Evolutionary conservation across 2,113 vertebrate species (phyloP), one percentile per base, ranked within the genome.

Genomic region (Carassius carassius): DNA sequence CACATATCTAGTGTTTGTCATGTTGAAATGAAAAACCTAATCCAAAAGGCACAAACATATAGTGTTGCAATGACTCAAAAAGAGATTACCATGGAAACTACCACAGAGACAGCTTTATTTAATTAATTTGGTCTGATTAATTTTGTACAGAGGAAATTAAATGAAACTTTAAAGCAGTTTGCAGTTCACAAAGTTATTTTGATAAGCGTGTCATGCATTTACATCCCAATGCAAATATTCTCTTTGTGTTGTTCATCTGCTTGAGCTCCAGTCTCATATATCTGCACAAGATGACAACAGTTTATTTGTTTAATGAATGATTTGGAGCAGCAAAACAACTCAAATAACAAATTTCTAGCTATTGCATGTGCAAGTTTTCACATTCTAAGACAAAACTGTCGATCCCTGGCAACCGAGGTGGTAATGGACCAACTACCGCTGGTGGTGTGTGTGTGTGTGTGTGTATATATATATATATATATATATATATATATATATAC

Each of bases 161-260:
- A 87, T 75, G 14, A 75, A 86, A 76, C 29, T 67, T 83, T 83
- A 75, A 80, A 70, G 17, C 41, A 63, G 63, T 37, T 80, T 88
- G 35, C 69, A 49, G 63, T 29, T 86, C 58, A 65, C 58, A 49
- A 19, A 58, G 74, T n/a, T 44, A 21, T 85, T 83, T 21, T 60
- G 32, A 81, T 70, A 58, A 83, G 62, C 23, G 35, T 54, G 32
- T 67, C 25, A 60, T 51, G 65, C 72, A 67, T 41, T 60, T n/a
- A 29, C 37, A 13, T 44, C 19, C 49, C 23, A 83, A 67, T 49
- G 69, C 58, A 78, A 79, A 63, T 78, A 85, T 32, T 65, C 51
- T 74, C 62, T 62, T 78, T 73, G 58, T 12, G 41, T 35, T 63
- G 23, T 58, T 84, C 78, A 58, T 60, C 29, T 25, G 69, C 77